Base-by-base conservation (phyloP, 2,888 invertebrate species). In the Folsomia candida region DNA sequence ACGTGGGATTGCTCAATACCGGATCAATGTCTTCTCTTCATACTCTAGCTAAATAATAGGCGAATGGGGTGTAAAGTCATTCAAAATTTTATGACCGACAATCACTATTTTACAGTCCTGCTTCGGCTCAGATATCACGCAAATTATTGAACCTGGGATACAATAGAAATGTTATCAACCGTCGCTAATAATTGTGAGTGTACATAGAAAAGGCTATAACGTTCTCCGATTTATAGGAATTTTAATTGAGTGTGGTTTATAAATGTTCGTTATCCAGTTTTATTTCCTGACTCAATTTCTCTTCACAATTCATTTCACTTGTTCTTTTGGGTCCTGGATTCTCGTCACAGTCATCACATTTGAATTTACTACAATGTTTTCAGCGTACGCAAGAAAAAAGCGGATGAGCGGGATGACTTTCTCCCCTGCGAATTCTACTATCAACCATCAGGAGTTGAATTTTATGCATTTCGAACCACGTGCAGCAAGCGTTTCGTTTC, bases 221-320 rank as follows among this genome's bases (percentile, higher is more conserved):
- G 57, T 62, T 62, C 14, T 3, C 22, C 28, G 62, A 62, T 62
- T 62, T 62, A 62, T 62, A 29, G 62, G 28, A 62, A 62, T 29
- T 62, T 62, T 62, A 62, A 62, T 62, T 62, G 62, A 62, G 62
- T n/a, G n/a, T 62, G 62, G 62, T 62, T 4, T 62, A 29, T 22
- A 62, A 37, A 37, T 37, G 37, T 37, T 37, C 37, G 37, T 14
- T 14, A 62, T 27, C n/a, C 22, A 26, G n/a, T 62, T 62, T 62
- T 62, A 62, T 62, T 28, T 62, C 29, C 29, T 4, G 14, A 24
- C 26, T 59, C 18, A 6, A 57, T 59, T 59, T 59, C 59, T 26
- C 59, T 59, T 4, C n/a, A n/a, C 37, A 9, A 37, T 37, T 37
- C 37, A 37, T 37, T 37, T 14, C 37, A 37, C 14, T 14, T 14